Evolutionary conservation across 2,113 vertebrate species (phyloP).

Genomic region (Antennarius striatus): DNA sequence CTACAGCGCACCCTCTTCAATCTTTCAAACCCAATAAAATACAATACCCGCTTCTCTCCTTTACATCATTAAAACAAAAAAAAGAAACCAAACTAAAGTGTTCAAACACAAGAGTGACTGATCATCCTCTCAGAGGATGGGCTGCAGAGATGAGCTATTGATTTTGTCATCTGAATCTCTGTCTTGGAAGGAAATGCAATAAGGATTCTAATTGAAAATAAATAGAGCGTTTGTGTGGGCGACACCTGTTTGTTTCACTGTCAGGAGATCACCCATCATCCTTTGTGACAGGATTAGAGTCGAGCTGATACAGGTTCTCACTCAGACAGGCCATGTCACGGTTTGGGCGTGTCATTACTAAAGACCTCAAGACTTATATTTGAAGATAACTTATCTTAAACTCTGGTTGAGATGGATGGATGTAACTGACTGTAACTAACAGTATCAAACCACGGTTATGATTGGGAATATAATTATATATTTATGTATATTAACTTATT

Average conservation of each 20-base stretch:
- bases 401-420: too few species aligned
- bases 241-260: slow-evolving; percentile 22
- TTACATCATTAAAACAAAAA: not conserved
- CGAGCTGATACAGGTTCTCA: not conserved
- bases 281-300: not conserved
- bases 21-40: not conserved
- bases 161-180: slow-evolving; percentile 48
- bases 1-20: not conserved
- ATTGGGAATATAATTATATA: too few species aligned
- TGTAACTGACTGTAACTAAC: too few species aligned
- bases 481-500: too few species aligned
- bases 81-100: not conserved
- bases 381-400: too few species aligned
- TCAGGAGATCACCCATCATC: slow-evolving; percentile 27
- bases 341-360: not conserved
- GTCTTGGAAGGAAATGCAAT: slow-evolving; percentile 30
- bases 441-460: too few species aligned
- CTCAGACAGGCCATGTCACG: not conserved
- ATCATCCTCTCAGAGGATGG: slow-evolving; percentile 33
- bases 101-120: slow-evolving; percentile 29
- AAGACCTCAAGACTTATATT: too few species aligned
- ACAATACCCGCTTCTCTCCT: not conserved
- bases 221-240: slow-evolving; percentile 47
- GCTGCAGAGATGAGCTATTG: slow-evolving; percentile 58
- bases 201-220: slow-evolving; percentile 60